phyloP scores from a whole-genome alignment of 2,888 invertebrate genomes.

The Lapara coniferarum region DNA sequence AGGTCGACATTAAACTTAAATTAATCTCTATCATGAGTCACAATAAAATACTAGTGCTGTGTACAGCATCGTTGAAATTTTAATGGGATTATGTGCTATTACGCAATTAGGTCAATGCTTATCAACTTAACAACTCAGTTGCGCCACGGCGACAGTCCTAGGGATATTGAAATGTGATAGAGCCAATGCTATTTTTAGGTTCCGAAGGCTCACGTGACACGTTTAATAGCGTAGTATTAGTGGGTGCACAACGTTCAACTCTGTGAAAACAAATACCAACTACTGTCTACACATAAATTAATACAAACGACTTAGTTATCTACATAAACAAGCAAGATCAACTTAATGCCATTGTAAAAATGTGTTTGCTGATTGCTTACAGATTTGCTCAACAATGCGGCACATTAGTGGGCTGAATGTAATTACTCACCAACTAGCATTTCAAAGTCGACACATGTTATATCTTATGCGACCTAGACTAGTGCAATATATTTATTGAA shows the following conservation, averaged over 20 bases:
- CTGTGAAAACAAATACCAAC: constrained; percentile 9
- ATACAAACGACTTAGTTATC: constrained; percentile 22
- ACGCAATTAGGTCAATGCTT: constrained; percentile 51
- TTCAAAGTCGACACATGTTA: neutral
- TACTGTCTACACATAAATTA: constrained; percentile 12
- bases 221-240: constrained; percentile 7
- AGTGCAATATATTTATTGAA: no score
- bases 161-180: constrained; percentile 25
- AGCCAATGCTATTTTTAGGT: constrained; percentile 4
- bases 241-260: neutral
- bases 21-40: constrained; percentile 30
- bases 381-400: constrained; percentile 25
- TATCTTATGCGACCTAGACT: neutral
- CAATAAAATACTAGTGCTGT: neutral
- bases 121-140: constrained; percentile 44
- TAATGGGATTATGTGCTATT: constrained; percentile 43
- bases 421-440: neutral
- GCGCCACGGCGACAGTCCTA: constrained; percentile 34
- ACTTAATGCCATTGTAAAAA: constrained; percentile 14
- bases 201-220: constrained; percentile 3
- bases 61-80: constrained; percentile 27
- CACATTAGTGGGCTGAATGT: neutral
- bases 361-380: constrained; percentile 10
- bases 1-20: constrained; percentile 40
- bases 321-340: constrained; percentile 21